These are phyloP conservation scores for Zaprionus nigranus DNA, from an alignment of 1,140 invertebrate species.

Conservation along the genomic window DNA sequence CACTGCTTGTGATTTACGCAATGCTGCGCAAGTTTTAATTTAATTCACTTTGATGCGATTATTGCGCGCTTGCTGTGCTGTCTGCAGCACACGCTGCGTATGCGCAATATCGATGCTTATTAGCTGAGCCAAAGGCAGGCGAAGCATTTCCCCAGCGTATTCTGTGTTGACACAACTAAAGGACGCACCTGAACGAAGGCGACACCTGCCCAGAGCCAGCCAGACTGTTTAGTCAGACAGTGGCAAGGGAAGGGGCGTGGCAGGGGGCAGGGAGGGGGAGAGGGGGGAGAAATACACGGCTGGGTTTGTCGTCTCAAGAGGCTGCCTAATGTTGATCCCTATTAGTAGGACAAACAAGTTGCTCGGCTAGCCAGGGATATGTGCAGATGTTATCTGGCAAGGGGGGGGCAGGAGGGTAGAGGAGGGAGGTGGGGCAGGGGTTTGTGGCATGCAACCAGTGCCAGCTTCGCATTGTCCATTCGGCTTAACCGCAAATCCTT, in stretches of 20 bases:
- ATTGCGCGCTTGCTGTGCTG: conserved; percentile 55
- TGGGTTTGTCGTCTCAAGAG: conserved; percentile 63
- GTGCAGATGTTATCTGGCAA: conserved; percentile 73
- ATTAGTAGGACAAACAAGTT: conserved; percentile 79
- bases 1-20: conserved; percentile 69
- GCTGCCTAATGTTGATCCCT: conserved; percentile 80
- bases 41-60: conserved; percentile 78
- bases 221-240: neutral
- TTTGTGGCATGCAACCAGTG: conserved; percentile 60
- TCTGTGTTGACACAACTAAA: conserved; percentile 50
- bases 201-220: conserved; percentile 12
- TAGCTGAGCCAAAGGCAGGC: conserved; percentile 20
- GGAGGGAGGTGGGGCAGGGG: conserved; percentile 1
- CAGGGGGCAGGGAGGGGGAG: too few relatives aligned
- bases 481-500: conserved; percentile 82
- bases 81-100: conserved; percentile 65
- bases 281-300: neutral
- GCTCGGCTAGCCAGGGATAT: conserved; percentile 58
- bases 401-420: too few relatives aligned
- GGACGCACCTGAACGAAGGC: conserved; percentile 47
- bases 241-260: neutral
- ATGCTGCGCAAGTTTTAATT: conserved; percentile 71
- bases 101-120: conserved; percentile 61
- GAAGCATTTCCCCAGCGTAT: neutral
- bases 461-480: conserved; percentile 64